Conservation (phyloP, 2,797 vertebrate species). For the Micromesistius poutassou region DNA sequence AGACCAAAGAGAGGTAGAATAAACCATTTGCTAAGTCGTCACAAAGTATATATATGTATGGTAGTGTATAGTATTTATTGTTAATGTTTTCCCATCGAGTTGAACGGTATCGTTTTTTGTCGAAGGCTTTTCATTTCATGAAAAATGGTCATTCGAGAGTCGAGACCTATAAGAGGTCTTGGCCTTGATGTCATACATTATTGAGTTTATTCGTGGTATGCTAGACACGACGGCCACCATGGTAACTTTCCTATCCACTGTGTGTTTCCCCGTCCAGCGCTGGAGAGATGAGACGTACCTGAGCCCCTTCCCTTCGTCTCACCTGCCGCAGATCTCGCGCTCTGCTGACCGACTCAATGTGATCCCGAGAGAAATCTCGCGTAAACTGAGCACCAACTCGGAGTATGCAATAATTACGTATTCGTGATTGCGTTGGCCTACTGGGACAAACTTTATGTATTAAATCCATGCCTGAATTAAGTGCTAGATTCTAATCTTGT, state of each 20-base stretch:
- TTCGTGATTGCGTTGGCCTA: constrained; percentile 32
- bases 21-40: not conserved
- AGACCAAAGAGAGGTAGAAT: constrained; percentile 66
- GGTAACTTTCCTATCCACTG: not conserved
- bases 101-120: not conserved
- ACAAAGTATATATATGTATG: not conserved
- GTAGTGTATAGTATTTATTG: too few relatives aligned
- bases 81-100: not conserved
- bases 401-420: constrained; percentile 80
- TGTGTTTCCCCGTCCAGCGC: constrained; percentile 48
- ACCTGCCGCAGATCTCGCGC: constrained; percentile 60
- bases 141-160: too few relatives aligned
- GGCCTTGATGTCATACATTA: not conserved
- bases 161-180: not conserved
- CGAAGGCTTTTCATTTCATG: too few relatives aligned
- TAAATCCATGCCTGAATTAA: not conserved
- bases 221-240: too few relatives aligned
- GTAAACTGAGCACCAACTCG: constrained; percentile 78
- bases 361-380: constrained; percentile 69
- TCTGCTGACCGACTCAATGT: constrained; percentile 76
- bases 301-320: constrained; percentile 22
- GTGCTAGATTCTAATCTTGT: too few relatives aligned
- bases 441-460: not conserved
- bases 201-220: too few relatives aligned
- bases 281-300: constrained; percentile 53